Evolutionary conservation across 2,888 invertebrate genomes (phyloP).

Genomic region (Drosophila neutralis): DNA sequence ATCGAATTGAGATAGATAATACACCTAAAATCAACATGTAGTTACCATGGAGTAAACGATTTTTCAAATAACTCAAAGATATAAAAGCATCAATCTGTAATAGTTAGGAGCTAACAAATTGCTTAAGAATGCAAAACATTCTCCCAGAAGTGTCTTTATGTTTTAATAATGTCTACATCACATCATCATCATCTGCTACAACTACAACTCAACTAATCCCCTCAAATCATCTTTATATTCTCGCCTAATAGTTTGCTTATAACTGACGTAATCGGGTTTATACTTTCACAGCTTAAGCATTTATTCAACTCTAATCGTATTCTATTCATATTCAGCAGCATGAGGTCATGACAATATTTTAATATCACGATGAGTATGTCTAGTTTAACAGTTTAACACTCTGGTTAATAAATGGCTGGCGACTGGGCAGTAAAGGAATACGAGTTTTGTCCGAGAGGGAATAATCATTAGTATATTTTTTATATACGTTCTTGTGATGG

Average conservation of each 20-base stretch:
- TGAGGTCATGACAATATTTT: slow-evolving; percentile 35
- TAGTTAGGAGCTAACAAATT: neutral
- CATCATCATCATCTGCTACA: neutral
- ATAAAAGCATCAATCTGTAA: neutral
- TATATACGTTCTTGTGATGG: slow-evolving; percentile 23
- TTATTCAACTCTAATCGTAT: slow-evolving; percentile 6
- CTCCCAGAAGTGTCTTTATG: too few relatives aligned
- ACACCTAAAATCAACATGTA: neutral
- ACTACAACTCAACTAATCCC: neutral
- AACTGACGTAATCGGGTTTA: slow-evolving; percentile 55
- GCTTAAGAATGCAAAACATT: neutral
- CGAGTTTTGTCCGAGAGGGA: neutral
- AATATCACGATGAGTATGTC: slow-evolving; percentile 29
- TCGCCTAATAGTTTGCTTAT: neutral
- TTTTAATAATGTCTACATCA: neutral
- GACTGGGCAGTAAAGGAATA: neutral
- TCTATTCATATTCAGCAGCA: slow-evolving; percentile 13
- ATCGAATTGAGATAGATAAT: neutral
- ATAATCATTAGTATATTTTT: slow-evolving; percentile 40
- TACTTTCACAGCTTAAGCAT: slow-evolving; percentile 22
- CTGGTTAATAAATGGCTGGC: slow-evolving; percentile 32
- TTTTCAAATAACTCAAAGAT: neutral
- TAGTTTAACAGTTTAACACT: slow-evolving; percentile 57
- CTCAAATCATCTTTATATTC: neutral
- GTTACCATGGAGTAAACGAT: neutral